These are phyloP conservation scores for Endotricha flammealis DNA, from an alignment of 2,888 invertebrate genomes.

Conservation along the genomic window DNA sequence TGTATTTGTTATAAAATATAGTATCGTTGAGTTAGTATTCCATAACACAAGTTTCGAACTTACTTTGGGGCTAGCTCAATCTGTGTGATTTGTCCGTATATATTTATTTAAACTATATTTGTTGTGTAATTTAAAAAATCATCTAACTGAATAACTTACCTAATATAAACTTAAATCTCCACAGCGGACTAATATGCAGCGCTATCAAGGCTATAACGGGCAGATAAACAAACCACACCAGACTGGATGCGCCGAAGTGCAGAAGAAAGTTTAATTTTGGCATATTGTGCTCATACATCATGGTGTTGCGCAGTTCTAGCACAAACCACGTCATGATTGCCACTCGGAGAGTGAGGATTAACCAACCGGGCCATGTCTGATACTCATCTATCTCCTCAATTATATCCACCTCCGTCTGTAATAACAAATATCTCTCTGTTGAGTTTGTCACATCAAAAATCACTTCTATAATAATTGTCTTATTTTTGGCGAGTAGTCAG, in stretches of 20 bases:
- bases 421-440: too few relatives aligned
- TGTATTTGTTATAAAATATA: too few relatives aligned
- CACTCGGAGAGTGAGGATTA: constrained; percentile 91
- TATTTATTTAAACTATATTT: too few relatives aligned
- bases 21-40: too few relatives aligned
- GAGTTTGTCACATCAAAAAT: too few relatives aligned
- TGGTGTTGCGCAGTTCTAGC: constrained; percentile 79
- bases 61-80: too few relatives aligned
- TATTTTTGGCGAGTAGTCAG: too few relatives aligned
- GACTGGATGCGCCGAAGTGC: constrained; percentile 97
- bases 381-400: constrained; percentile 98
- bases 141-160: constrained; percentile 75
- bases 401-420: constrained; percentile 95
- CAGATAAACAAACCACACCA: constrained; percentile 98
- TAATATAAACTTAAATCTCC: constrained; percentile 95
- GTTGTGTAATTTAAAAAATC: constrained; percentile 4
- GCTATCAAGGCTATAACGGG: constrained; percentile 96
- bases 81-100: too few relatives aligned
- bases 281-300: constrained; percentile 76
- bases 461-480: too few relatives aligned
- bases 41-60: too few relatives aligned
- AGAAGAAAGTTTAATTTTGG: constrained; percentile 93
- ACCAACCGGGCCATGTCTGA: constrained; percentile 98
- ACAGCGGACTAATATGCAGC: constrained; percentile 94
- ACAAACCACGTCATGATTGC: constrained; percentile 94